These are phyloP conservation scores for Notarius lentiginosus DNA, from an alignment of 2,113 vertebrate species.

Conservation along the genomic window DNA sequence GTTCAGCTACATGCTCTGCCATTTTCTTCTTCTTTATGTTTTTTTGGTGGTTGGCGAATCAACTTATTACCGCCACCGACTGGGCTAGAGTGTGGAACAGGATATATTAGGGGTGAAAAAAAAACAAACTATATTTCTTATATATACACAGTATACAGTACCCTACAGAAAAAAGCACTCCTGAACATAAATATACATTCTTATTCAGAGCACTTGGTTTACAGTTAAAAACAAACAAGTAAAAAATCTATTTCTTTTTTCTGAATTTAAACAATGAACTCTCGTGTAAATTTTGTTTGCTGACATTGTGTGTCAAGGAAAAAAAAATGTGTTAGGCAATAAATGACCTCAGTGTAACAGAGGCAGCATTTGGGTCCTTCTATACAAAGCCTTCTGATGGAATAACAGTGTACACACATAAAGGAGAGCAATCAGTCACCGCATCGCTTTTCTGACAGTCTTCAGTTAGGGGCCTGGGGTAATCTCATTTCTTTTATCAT, in stretches of 20 bases:
- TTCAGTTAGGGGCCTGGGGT: conserved; percentile 74
- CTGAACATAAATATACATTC: neutral
- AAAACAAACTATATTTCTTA: too few species aligned
- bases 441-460: conserved; percentile 74
- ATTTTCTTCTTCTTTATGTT: too few species aligned
- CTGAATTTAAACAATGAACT: conserved; percentile 59
- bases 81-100: too few species aligned
- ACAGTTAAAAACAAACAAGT: conserved; percentile 62
- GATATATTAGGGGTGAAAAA: too few species aligned
- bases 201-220: neutral
- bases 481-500: conserved; percentile 79
- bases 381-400: conserved; percentile 70
- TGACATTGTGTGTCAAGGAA: conserved; percentile 61
- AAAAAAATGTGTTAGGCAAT: conserved; percentile 71
- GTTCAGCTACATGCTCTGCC: too few species aligned
- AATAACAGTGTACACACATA: conserved; percentile 74
- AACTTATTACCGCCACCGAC: too few species aligned
- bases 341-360: conserved; percentile 65
- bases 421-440: conserved; percentile 74
- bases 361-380: conserved; percentile 65
- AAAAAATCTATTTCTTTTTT: neutral
- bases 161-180: neutral
- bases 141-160: neutral
- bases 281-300: conserved; percentile 73
- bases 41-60: too few species aligned